These are phyloP conservation scores for Morpho helenor DNA, from an alignment of 2,888 invertebrate genomes.

Conservation along the genomic window DNA sequence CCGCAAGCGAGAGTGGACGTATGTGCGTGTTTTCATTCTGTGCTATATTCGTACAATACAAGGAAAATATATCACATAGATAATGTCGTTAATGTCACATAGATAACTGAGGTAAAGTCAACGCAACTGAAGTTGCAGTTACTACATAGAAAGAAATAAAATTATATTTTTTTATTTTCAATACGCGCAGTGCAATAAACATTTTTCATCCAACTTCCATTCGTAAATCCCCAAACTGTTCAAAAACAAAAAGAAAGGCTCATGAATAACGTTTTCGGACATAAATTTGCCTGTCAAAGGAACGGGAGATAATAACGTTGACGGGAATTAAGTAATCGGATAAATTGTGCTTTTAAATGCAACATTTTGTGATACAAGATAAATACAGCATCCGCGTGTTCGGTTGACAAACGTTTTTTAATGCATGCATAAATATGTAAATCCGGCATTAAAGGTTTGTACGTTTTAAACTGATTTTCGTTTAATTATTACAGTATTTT, in stretches of 20 bases:
- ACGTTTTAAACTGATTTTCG: slow-evolving; percentile 6
- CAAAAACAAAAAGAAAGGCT: slow-evolving; percentile 10
- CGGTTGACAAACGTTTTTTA: slow-evolving; percentile 22
- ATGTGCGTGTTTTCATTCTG: too few relatives aligned
- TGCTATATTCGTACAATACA: too few relatives aligned
- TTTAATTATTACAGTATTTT: neutral
- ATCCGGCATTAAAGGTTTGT: slow-evolving; percentile 15
- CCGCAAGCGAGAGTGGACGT: too few relatives aligned
- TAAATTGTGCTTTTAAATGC: slow-evolving; percentile 27
- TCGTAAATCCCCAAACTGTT: slow-evolving; percentile 3
- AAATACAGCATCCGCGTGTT: slow-evolving; percentile 28
- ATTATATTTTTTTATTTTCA: neutral
- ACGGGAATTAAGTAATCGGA: slow-evolving; percentile 27
- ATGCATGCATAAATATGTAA: slow-evolving; percentile 29
- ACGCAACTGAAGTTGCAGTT: neutral
- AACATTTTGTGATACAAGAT: slow-evolving; percentile 27
- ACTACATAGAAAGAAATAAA: neutral
- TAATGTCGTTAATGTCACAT: too few relatives aligned
- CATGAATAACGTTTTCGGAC: slow-evolving; percentile 17
- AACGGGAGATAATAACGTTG: slow-evolving; percentile 23
- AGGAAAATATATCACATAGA: too few relatives aligned
- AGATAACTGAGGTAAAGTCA: too few relatives aligned
- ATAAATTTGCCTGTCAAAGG: slow-evolving; percentile 22
- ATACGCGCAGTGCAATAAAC: slow-evolving; percentile 12
- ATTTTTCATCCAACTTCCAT: slow-evolving; percentile 8